These are phyloP conservation scores for Rhynchonycteris naso DNA, from an alignment of 2,797 vertebrate genomes.

Conservation along the genomic window DNA sequence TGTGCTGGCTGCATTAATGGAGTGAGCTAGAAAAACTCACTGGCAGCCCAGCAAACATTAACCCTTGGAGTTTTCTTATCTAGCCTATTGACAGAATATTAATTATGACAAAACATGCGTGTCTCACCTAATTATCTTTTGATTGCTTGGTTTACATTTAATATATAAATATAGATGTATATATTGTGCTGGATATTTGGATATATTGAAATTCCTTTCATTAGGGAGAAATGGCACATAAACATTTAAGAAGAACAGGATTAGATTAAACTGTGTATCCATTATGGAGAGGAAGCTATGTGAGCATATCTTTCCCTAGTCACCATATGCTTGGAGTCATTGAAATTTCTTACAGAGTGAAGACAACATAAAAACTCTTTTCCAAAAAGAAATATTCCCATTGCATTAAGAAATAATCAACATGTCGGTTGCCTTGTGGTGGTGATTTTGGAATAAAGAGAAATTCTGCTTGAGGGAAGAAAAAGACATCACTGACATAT, in stretches of 20 bases:
- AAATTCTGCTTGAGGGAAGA: not conserved
- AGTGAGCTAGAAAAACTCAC: constrained; percentile 88
- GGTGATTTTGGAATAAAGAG: constrained; percentile 37
- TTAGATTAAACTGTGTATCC: constrained; percentile 76
- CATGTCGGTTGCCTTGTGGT: not conserved
- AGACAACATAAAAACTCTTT: constrained; percentile 67
- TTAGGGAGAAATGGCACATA: constrained; percentile 81
- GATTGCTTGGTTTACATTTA: constrained; percentile 85
- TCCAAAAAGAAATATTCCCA: constrained; percentile 77
- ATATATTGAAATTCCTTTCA: constrained; percentile 80
- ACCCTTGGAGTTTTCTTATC: constrained; percentile 89
- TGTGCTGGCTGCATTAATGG: constrained; percentile 90
- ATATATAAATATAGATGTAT: constrained; percentile 68
- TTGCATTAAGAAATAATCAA: constrained; percentile 67
- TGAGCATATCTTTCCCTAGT: constrained; percentile 17
- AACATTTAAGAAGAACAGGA: constrained; percentile 82
- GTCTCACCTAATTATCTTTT: constrained; percentile 88
- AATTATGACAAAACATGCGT: constrained; percentile 88
- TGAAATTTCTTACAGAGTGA: constrained; percentile 65
- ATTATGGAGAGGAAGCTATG: constrained; percentile 17
- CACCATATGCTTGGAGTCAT: constrained; percentile 71
- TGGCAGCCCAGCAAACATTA: constrained; percentile 86
- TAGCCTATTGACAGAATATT: constrained; percentile 90
- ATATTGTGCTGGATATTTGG: constrained; percentile 78
- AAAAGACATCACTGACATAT: not conserved